These are phyloP conservation scores for Pyrrhia umbra DNA, from an alignment of 2,888 invertebrate genomes.

Conservation along the genomic window DNA sequence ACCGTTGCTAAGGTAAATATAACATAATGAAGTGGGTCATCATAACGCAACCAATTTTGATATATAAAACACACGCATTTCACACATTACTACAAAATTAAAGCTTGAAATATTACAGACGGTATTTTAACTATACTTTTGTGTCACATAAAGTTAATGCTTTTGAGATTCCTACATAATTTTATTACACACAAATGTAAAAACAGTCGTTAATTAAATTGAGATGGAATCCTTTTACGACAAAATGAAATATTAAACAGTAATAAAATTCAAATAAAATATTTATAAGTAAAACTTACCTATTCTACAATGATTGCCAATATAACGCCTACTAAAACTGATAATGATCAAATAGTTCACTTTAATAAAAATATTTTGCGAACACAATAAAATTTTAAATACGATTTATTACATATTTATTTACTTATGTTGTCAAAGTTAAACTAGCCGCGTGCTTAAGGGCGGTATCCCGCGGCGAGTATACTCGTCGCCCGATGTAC, in stretches of 20 bases:
- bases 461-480: slow-evolving; percentile 66
- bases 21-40: slow-evolving; percentile 63
- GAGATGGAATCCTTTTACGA: slow-evolving; percentile 34
- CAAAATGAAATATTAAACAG: slow-evolving; percentile 34
- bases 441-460: slow-evolving; percentile 65
- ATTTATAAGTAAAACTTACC: slow-evolving; percentile 55
- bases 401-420: slow-evolving; percentile 11
- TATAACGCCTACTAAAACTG: slow-evolving; percentile 33
- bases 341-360: slow-evolving; percentile 41
- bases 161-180: slow-evolving; percentile 36
- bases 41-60: slow-evolving; percentile 55
- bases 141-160: slow-evolving; percentile 6
- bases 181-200: slow-evolving; percentile 41
- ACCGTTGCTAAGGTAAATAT: slow-evolving; percentile 68
- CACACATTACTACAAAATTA: slow-evolving; percentile 15
- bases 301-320: slow-evolving; percentile 36
- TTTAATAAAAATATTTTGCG: slow-evolving; percentile 20
- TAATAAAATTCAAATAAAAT: slow-evolving; percentile 49
- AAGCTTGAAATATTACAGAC: not conserved
- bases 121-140: slow-evolving; percentile 11
- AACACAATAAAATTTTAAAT: slow-evolving; percentile 1
- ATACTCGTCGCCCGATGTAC: slow-evolving; percentile 75
- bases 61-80: slow-evolving; percentile 28
- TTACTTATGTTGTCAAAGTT: slow-evolving; percentile 32
- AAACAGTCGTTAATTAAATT: slow-evolving; percentile 35